These are phyloP conservation scores for Orcinus orca DNA, from an alignment of 2,113 vertebrate species.

Conservation along the genomic window DNA sequence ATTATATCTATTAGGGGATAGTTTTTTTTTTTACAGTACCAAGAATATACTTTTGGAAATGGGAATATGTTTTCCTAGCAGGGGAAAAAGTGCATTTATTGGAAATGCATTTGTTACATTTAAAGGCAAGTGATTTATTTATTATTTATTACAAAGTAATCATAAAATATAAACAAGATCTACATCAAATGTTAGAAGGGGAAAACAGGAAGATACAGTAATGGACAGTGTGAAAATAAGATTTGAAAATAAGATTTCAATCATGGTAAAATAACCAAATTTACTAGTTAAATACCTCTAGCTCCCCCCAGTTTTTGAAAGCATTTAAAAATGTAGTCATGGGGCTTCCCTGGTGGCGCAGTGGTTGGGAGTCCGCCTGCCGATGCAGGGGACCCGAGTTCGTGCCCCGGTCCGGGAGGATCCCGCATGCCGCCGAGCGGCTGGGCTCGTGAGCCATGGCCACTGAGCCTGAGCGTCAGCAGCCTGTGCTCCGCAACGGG, in stretches of 20 bases:
- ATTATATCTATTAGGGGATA: neutral
- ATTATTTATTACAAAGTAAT: neutral
- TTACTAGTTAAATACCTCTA: neutral
- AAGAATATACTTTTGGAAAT: neutral
- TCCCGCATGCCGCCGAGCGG: too few species aligned
- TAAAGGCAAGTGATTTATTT: conserved; percentile 32
- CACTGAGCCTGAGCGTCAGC: too few species aligned
- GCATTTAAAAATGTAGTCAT: neutral
- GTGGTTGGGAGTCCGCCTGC: too few species aligned
- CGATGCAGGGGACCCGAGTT: too few species aligned
- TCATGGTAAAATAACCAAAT: neutral
- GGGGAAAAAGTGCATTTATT: neutral
- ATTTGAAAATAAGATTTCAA: neutral
- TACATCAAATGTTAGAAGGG: neutral
- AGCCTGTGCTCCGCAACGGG: too few species aligned
- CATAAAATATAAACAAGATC: neutral
- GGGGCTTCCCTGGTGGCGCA: too few species aligned
- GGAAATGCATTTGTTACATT: neutral
- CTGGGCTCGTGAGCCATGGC: too few species aligned
- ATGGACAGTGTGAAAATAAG: neutral
- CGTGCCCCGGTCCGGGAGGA: too few species aligned
- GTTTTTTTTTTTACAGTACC: neutral
- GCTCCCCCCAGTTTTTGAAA: neutral
- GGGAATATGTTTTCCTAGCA: neutral
- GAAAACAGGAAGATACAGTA: neutral